Percentiles rank a stretch among this genome's conserved stretches.
phyloP scores from a whole-genome alignment of 2,113 vertebrate species.

The Melanerpes formicivorus region DNA sequence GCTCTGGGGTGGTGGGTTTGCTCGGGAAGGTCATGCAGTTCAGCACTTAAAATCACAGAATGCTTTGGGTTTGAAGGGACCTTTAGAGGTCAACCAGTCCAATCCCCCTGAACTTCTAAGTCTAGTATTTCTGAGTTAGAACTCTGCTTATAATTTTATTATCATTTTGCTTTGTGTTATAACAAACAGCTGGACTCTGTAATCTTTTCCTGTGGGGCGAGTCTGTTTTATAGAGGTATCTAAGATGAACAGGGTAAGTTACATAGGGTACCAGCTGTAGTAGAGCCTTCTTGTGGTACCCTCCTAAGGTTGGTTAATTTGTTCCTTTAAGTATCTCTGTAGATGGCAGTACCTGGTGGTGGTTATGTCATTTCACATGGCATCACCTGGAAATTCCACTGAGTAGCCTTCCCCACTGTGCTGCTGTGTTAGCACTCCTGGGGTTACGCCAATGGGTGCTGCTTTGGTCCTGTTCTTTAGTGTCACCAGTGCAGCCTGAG shows the following conservation, averaged over 20 bases:
- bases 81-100: too few relatives aligned
- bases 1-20: not conserved
- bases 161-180: not conserved
- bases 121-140: not conserved
- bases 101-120: not conserved
- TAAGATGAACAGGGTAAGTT: not conserved
- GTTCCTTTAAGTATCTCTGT: not conserved
- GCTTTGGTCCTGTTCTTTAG: not conserved
- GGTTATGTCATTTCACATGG: rapidly evolving
- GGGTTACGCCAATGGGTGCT: not conserved
- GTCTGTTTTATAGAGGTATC: not conserved
- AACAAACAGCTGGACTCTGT: not conserved
- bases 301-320: not conserved
- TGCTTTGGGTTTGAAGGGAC: too few relatives aligned
- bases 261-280: not conserved
- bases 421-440: not conserved
- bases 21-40: not conserved
- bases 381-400: not conserved
- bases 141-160: not conserved
- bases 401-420: not conserved
- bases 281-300: not conserved
- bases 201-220: not conserved
- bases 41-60: not conserved
- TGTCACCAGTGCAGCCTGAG: not conserved
- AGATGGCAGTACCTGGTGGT: not conserved